phyloP scores from a whole-genome alignment of 2,888 invertebrate genomes.

The Heliconius hortense region DNA sequence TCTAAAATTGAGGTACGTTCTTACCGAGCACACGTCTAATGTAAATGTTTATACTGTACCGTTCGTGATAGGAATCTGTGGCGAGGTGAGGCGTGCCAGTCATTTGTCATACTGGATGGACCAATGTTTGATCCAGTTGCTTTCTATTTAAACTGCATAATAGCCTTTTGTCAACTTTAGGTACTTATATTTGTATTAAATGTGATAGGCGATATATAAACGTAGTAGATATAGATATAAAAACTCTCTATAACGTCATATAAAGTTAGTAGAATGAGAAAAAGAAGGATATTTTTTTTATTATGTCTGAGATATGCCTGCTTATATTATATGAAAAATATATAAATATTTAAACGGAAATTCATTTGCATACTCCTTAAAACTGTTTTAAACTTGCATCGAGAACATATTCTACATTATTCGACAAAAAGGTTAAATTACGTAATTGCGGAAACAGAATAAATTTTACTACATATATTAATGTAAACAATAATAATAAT shows the following conservation, averaged over 20 bases:
- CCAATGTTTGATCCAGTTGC: slow-evolving; percentile 15
- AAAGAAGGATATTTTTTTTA: too few relatives aligned
- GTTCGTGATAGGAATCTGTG: slow-evolving; percentile 66
- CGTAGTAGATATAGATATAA: neutral
- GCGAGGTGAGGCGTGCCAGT: slow-evolving; percentile 67
- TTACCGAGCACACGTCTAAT: slow-evolving; percentile 62
- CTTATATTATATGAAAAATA: neutral
- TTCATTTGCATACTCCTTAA: neutral
- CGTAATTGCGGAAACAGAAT: slow-evolving; percentile 14
- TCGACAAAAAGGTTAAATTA: neutral
- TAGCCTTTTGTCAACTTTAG: slow-evolving; percentile 11
- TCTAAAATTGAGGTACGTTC: slow-evolving; percentile 74
- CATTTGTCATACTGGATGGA: slow-evolving; percentile 56
- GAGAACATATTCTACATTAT: neutral
- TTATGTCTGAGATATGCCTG: too few relatives aligned
- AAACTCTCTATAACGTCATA: neutral
- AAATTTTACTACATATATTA: neutral
- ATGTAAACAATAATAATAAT: too few relatives aligned
- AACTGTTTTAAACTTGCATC: neutral
- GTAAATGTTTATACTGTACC: slow-evolving; percentile 81
- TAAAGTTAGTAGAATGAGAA: neutral
- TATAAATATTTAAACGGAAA: slow-evolving; percentile 1
- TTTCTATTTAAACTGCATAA: slow-evolving; percentile 14
- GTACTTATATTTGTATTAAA: neutral
- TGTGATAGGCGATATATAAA: neutral